Percentiles rank a stretch among this genome's conserved stretches.
Conservation (phyloP, 2,888 invertebrate species). For the Frankliniella fusca region DNA sequence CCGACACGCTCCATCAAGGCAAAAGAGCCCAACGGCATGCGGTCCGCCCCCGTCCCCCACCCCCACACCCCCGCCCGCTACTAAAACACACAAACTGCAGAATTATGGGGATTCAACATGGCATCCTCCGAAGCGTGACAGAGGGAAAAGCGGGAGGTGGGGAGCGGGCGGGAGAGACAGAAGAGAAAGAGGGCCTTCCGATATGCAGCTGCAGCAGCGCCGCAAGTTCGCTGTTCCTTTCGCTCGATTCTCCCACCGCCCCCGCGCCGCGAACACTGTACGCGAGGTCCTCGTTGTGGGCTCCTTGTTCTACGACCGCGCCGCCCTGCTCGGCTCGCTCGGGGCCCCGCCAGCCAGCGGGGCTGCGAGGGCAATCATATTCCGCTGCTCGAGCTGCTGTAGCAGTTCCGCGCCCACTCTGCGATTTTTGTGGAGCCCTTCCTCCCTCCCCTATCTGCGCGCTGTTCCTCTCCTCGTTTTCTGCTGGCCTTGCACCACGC, state of each 20-base stretch:
- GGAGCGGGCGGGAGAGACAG: not conserved
- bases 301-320: too few relatives aligned
- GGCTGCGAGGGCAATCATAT: not conserved
- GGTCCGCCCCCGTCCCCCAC: not conserved
- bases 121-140: not conserved
- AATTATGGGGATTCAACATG: slow-evolving; percentile 25
- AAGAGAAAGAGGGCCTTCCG: too few relatives aligned
- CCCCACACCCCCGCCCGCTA: not conserved
- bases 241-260: too few relatives aligned
- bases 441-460: not conserved
- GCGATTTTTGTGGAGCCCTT: slow-evolving; percentile 9
- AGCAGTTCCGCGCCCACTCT: slow-evolving; percentile 17
- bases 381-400: slow-evolving; percentile 27
- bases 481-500: not conserved
- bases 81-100: slow-evolving; percentile 12
- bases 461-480: not conserved
- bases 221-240: too few relatives aligned
- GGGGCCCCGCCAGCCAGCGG: not conserved
- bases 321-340: not conserved
- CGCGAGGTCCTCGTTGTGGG: too few relatives aligned
- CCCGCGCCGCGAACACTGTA: too few relatives aligned
- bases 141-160: not conserved
- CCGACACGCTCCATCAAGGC: not conserved
- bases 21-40: not conserved
- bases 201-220: too few relatives aligned